Base-by-base conservation (phyloP, 2,888 invertebrate genomes). In the Harpagoxenus sublaevis region DNA sequence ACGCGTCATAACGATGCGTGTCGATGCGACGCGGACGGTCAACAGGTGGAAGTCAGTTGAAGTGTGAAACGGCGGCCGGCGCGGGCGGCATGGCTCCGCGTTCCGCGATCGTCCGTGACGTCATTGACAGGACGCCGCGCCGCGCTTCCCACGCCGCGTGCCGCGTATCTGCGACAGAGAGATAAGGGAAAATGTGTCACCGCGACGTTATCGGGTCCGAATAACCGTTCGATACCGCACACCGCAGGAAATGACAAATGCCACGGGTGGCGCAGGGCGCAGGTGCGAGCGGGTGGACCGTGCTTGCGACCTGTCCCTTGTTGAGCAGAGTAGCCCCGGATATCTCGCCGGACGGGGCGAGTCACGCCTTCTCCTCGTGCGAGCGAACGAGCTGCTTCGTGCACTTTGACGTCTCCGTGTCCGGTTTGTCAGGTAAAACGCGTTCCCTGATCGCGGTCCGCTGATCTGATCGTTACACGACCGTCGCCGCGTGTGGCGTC, bases 111-210 rank as follows among this genome's bases (percentile, higher is more conserved):
- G 23, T 4, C 12, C 35, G 5, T 51, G 42, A 48, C 63, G 35
- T 35, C 66, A 28, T 23, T 18, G 60, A 12, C 18, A 31, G 60
- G 28, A 60, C 57, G 73, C 42, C 57, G 42, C 28, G 57, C 18
- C 35, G n/a, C 62, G 9, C 35, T 71, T 31, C 12, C 9, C 42
- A 12, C 42, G 42, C 9, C 39, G 18, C 39, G n/a, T 74, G 23
- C 23, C 23, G 57, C 39, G n/a, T 74, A 81, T 81, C 60, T 73
- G n/a, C 15, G 23, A 10, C 23, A 23, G 42, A 78, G 78, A 78
- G 78, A 81, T 81, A 81, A 81, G 57, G 35, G n/a, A 28, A 57
- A 62, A 81, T 81, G 79, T 81, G 48, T 81, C 79, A 81, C 5
- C 60, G 48, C 35, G 18, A 18, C 1, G 60, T 74, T 81, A 81